Evolutionary conservation across 1,140 invertebrate genomes (phyloP).

Genomic region (Tribolium castaneum): DNA sequence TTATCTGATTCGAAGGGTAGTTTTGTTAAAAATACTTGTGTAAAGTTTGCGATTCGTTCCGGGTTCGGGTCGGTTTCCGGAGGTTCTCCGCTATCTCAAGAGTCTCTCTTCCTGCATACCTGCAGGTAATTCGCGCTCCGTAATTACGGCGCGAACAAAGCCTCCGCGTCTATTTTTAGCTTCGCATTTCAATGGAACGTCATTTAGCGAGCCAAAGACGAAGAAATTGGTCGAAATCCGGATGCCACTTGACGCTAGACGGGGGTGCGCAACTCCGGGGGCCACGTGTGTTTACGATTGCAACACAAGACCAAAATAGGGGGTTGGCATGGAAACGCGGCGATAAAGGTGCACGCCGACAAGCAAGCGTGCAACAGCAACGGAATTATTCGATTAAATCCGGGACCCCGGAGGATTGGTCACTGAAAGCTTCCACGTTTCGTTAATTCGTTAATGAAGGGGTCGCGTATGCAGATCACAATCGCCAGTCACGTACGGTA

Average conservation of each 20-base stretch:
- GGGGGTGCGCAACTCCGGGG: constrained; percentile 23
- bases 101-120: constrained; percentile 20
- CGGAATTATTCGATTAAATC: constrained; percentile 24
- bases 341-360: constrained; percentile 18
- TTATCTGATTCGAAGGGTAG: too few species aligned
- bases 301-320: constrained; percentile 39
- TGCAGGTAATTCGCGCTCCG: constrained; percentile 5
- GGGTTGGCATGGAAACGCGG: constrained; percentile 50
- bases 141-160: constrained; percentile 1
- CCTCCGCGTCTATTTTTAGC: not conserved
- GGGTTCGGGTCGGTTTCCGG: constrained; percentile 6
- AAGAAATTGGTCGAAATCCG: not conserved
- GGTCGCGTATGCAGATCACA: constrained; percentile 1
- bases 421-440: constrained; percentile 1
- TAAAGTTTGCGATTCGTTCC: not conserved
- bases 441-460: constrained; percentile 22
- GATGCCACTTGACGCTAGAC: constrained; percentile 20
- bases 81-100: constrained; percentile 1
- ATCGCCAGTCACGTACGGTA: constrained; percentile 32
- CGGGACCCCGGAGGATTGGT: not conserved
- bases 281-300: constrained; percentile 51
- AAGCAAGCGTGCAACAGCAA: constrained; percentile 1
- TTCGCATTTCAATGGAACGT: not conserved
- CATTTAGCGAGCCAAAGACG: not conserved
- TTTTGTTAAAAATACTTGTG: too few species aligned